These are phyloP conservation scores for Caenorhabditis sp. DNA, from an alignment of 2,888 invertebrate genomes.

Conservation along the genomic window DNA sequence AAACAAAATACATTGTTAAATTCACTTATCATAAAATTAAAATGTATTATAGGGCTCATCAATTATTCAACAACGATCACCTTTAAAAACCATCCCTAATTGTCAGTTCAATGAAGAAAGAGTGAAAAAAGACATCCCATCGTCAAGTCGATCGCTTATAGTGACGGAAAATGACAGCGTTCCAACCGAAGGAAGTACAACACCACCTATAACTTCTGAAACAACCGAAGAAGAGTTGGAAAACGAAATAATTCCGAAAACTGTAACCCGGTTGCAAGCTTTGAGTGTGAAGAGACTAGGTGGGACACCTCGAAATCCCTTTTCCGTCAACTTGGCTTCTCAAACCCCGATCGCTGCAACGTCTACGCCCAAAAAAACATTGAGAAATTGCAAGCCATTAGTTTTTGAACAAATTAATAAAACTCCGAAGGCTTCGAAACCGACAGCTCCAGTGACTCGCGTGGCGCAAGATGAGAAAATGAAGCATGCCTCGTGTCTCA, in stretches of 20 bases:
- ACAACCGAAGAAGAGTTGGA: constrained; percentile 23
- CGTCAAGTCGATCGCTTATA: background rate
- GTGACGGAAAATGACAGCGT: background rate
- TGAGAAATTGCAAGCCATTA: background rate
- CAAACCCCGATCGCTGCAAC: background rate
- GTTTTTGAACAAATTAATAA: background rate
- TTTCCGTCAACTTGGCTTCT: constrained; percentile 10
- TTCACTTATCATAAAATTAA: no score
- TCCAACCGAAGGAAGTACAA: background rate
- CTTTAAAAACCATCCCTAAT: background rate
- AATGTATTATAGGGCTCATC: background rate
- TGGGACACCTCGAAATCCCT: constrained; percentile 17
- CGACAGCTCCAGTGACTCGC: background rate
- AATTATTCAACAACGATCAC: background rate
- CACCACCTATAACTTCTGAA: constrained; percentile 14
- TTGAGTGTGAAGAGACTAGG: background rate
- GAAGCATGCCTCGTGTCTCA: constrained; percentile 22
- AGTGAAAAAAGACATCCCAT: background rate
- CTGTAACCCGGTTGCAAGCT: constrained; percentile 13
- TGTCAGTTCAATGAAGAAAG: background rate
- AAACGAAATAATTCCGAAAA: constrained; percentile 8
- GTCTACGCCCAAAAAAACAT: background rate
- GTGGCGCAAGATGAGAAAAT: background rate
- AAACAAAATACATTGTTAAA: background rate
- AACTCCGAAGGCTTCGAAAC: background rate